Evolutionary conservation across 2,888 invertebrate species (phyloP).

Genomic region (Drosophila robusta): DNA sequence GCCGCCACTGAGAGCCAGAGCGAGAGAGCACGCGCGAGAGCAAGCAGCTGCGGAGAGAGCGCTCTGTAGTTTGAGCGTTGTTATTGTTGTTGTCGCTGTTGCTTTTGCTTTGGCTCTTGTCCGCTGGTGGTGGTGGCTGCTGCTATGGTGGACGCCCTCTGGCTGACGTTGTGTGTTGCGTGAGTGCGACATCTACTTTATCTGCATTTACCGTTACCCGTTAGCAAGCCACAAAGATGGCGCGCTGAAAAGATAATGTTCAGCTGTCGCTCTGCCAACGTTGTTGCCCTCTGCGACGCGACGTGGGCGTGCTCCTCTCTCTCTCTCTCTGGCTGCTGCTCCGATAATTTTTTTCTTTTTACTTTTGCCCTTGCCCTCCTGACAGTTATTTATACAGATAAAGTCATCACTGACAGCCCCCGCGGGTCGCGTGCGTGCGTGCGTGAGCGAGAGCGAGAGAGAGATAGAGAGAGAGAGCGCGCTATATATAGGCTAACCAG

Average conservation of each 20-base stretch:
- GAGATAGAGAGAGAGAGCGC: slow-evolving; percentile 23
- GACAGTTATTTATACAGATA: slow-evolving; percentile 83
- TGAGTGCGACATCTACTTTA: slow-evolving; percentile 47
- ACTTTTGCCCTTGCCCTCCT: slow-evolving; percentile 45
- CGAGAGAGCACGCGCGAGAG: slow-evolving; percentile 6
- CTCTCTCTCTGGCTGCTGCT: slow-evolving; percentile 4
- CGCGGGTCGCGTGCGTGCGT: slow-evolving; percentile 42
- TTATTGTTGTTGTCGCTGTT: slow-evolving; percentile 10
- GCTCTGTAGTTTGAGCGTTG: slow-evolving; percentile 1
- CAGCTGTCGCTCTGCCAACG: slow-evolving; percentile 33
- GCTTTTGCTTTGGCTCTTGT: slow-evolving; percentile 18
- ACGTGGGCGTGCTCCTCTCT: slow-evolving; percentile 42
- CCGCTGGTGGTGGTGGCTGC: slow-evolving; percentile 58
- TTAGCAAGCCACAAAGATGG: slow-evolving; percentile 53
- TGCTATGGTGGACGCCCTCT: slow-evolving; percentile 67
- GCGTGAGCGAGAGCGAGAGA: slow-evolving; percentile 17
- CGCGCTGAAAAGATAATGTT: slow-evolving; percentile 39
- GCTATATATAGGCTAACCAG: slow-evolving; percentile 30
- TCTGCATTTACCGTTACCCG: slow-evolving; percentile 56
- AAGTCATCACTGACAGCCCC: slow-evolving; percentile 80
- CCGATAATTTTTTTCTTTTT: slow-evolving; percentile 2
- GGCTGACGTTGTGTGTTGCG: slow-evolving; percentile 29
- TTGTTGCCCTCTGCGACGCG: slow-evolving; percentile 1
- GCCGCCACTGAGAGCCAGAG: not conserved
- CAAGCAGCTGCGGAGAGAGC: slow-evolving; percentile 20